Conservation (phyloP, 1,140 invertebrate genomes). For the Geopemphigus sp. region DNA sequence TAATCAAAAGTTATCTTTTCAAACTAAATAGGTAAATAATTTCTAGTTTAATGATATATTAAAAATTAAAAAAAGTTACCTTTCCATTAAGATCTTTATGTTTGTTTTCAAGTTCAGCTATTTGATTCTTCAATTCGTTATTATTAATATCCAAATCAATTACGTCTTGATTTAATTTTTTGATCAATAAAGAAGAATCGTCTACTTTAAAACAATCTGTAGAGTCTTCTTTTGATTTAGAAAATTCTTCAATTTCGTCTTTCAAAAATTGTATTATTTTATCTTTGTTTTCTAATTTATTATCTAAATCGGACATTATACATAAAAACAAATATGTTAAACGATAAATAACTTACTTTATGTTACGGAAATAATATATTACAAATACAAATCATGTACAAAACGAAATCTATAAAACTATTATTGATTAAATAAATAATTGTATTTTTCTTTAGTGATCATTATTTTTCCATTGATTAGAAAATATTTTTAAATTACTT, state of each 20-base stretch:
- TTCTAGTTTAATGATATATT: no score
- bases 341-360: neutral
- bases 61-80: conserved; percentile 23
- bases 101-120: conserved; percentile 24
- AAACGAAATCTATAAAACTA: no score
- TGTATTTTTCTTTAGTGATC: no score
- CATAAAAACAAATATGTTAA: neutral
- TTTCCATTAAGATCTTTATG: conserved; percentile 21
- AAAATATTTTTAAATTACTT: neutral
- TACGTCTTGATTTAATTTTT: conserved; percentile 31
- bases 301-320: neutral
- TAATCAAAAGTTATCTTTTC: conserved; percentile 24
- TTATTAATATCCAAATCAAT: conserved; percentile 24
- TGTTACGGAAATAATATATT: no score
- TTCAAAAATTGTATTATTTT: conserved; percentile 35
- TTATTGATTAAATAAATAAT: no score
- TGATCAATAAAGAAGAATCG: neutral
- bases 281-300: conserved; percentile 41
- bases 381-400: no score
- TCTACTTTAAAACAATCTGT: neutral
- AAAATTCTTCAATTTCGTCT: conserved; percentile 46
- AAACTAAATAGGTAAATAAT: conserved; percentile 11
- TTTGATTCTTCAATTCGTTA: conserved; percentile 17
- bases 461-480: no score
- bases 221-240: neutral